Percentiles rank a stretch among this genome's conserved stretches.
Evolutionary conservation across 1,140 invertebrate species (phyloP).

Genomic region (Drosophila takahashii): DNA sequence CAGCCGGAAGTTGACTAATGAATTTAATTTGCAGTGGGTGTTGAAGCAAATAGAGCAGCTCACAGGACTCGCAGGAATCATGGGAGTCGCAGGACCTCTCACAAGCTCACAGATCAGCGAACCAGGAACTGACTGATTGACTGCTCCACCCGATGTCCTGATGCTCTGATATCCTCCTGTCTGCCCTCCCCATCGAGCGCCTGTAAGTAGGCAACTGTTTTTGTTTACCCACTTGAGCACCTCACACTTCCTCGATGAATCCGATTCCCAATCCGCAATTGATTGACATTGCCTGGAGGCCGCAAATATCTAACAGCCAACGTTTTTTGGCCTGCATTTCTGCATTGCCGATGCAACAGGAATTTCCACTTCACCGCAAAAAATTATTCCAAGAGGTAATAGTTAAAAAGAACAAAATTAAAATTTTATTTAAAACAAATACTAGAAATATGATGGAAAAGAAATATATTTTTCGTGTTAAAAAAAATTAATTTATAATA

Average conservation of each 20-base stretch:
- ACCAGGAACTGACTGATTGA: conserved; percentile 41
- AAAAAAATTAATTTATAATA: too few species aligned
- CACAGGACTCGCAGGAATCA: conserved; percentile 33
- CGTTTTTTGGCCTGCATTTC: neutral
- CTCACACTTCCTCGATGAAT: neutral
- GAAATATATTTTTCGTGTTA: too few species aligned
- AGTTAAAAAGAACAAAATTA: neutral
- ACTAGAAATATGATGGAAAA: too few species aligned
- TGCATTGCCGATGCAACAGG: conserved; percentile 21
- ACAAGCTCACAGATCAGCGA: conserved; percentile 7
- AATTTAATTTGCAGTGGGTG: conserved; percentile 82
- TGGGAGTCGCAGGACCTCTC: neutral
- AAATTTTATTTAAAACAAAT: neutral
- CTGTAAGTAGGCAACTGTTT: conserved; percentile 65
- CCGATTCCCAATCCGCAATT: conserved; percentile 14
- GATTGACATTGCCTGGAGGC: conserved; percentile 34
- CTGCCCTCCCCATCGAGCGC: conserved; percentile 5
- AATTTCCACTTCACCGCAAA: conserved; percentile 17
- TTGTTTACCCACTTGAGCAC: conserved; percentile 30
- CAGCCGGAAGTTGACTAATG: conserved; percentile 81
- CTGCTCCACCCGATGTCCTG: conserved; percentile 12
- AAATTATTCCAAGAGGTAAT: conserved; percentile 1
- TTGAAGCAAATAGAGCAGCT: conserved; percentile 77
- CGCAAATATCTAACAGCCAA: conserved; percentile 24
- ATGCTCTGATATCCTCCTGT: conserved; percentile 12